Base-by-base conservation (phyloP, 2,113 vertebrate species). In the Limnothrissa miodon region DNA sequence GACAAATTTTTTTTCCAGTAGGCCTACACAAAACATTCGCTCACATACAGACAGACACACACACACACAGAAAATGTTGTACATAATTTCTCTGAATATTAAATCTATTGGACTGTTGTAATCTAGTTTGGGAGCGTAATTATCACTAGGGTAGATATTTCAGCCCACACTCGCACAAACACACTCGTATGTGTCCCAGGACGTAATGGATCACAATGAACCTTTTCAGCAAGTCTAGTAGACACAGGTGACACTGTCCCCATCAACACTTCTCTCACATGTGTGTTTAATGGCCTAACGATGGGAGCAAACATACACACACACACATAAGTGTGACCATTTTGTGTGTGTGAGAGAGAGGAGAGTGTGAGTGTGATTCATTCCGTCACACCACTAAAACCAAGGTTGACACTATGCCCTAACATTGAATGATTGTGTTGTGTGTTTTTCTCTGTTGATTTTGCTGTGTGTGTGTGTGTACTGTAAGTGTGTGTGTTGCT, bases 391-490 rank as follows among this genome's bases (percentile, higher is more conserved):
- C 66, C n/a, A 44, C 51, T 42, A n/a, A 66, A 53, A 33, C 81
- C 85, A 48, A 80, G 80, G 83, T 85, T 82, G 44, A 83, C 81
- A 46, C 78, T 33, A 23, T 4, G n/a, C 79, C 78, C 79, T 82
- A 45, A 79, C 78, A 81, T 84, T 80, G 56, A 84, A 53, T 36
- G 82, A 45, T 51, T 8, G 70, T 82, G 74, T 82, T 82, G 84
- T 85, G 82, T 80, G 74, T 78, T 39, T 78, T 39, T 74, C 74
- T 86, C 78, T 84, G 83, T 86, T 86, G 81, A 79, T 80, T 56
- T 23, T 89, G 80, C 83, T 84, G 78, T 80, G 59, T 62, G 56
- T 25, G 59, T 74, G 66, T 74, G 78, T 79, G 44, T 15, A 8
- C n/a, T 80, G 79, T 39, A 23, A 42, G 87, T 80, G 82, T 86